These are phyloP conservation scores for Physella acuta DNA, from an alignment of 1,140 invertebrate species.

Conservation along the genomic window DNA sequence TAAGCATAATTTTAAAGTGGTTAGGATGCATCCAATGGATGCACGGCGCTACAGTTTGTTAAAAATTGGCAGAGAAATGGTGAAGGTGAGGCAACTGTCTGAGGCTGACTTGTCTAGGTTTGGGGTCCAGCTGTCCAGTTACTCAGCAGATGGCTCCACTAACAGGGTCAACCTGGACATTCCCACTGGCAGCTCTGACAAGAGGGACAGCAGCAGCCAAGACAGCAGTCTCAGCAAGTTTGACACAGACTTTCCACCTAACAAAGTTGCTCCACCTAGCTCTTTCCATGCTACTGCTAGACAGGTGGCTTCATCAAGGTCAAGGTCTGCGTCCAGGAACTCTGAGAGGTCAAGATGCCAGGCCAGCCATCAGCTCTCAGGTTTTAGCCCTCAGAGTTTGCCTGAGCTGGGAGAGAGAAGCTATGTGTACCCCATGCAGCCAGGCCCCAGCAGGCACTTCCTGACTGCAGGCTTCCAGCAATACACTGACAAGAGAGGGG, in stretches of 20 bases:
- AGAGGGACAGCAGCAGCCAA: neutral
- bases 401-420: no score
- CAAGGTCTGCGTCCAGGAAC: no score
- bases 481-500: no score
- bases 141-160: slow-evolving; percentile 8
- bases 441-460: no score
- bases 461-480: no score
- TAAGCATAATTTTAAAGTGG: slow-evolving; percentile 34
- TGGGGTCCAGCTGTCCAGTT: neutral
- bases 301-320: neutral
- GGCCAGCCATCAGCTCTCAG: no score
- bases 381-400: no score
- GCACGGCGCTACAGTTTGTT: slow-evolving; percentile 52
- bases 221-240: slow-evolving; percentile 3
- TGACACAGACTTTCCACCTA: slow-evolving; percentile 26
- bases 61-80: slow-evolving; percentile 53
- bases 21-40: slow-evolving; percentile 55
- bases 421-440: no score
- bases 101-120: slow-evolving; percentile 30
- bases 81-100: slow-evolving; percentile 39
- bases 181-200: slow-evolving; percentile 10
- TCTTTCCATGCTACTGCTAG: slow-evolving; percentile 13
- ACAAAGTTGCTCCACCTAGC: slow-evolving; percentile 25
- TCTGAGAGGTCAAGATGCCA: no score
- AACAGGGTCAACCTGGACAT: slow-evolving; percentile 25